Conservation (phyloP, 2,888 invertebrate genomes). For the Metopia argyrocephala region DNA sequence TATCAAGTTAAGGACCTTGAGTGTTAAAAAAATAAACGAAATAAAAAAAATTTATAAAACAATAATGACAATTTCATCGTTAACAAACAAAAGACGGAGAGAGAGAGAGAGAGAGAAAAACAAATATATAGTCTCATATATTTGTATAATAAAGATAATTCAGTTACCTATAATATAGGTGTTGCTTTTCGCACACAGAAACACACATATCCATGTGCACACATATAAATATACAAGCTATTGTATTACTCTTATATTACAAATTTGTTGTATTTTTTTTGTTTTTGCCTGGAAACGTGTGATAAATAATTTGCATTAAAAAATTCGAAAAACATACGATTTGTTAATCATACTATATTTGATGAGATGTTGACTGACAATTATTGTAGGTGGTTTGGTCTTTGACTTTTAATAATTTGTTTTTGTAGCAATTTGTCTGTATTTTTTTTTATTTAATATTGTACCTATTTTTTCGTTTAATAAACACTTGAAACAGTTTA, state of each 20-base stretch:
- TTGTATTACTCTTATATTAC: neutral
- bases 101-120: no score
- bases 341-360: conserved; percentile 1
- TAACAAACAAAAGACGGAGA: neutral
- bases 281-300: neutral
- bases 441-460: neutral
- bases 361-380: neutral
- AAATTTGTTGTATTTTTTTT: neutral
- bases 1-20: neutral
- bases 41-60: no score
- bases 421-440: neutral
- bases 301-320: conserved; percentile 2
- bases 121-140: no score
- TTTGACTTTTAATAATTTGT: no score
- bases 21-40: neutral
- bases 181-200: no score
- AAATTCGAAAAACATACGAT: neutral
- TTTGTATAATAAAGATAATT: neutral
- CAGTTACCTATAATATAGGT: neutral
- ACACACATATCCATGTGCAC: no score
- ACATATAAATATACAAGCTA: neutral
- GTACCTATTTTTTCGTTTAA: neutral
- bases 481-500: neutral
- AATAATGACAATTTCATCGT: neutral
- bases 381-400: neutral